phyloP scores from a whole-genome alignment of 2,113 vertebrate species.

The Delphinus delphis region DNA sequence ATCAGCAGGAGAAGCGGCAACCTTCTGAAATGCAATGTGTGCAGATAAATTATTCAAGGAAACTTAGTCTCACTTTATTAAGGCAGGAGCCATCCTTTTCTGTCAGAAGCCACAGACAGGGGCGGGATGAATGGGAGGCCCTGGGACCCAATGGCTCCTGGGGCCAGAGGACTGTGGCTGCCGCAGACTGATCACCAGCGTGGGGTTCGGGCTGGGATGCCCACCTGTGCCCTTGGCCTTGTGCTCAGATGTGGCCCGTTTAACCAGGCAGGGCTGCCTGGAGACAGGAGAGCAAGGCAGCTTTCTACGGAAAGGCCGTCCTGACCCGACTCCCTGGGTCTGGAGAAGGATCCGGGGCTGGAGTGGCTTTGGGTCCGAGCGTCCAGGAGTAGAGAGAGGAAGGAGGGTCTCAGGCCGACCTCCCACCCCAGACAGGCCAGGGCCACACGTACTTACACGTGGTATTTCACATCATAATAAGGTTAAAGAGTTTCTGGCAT shows the following conservation, averaged over 20 bases:
- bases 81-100: conserved; percentile 45
- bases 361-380: neutral
- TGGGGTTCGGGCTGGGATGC: neutral
- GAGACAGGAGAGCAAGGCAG: neutral
- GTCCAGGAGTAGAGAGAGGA: neutral
- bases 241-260: neutral
- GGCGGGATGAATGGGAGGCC: neutral
- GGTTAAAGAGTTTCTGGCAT: conserved; percentile 68
- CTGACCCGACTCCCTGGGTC: rapidly evolving
- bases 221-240: neutral
- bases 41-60: conserved; percentile 71
- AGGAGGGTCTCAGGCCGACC: rapidly evolving
- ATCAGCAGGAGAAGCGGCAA: conserved; percentile 48
- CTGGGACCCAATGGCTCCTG: neutral
- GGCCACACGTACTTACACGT: conserved; percentile 14
- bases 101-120: conserved; percentile 40
- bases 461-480: conserved; percentile 50
- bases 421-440: neutral
- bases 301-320: rapidly evolving
- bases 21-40: conserved; percentile 42
- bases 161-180: neutral
- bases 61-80: conserved; percentile 58
- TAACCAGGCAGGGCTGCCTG: rapidly evolving
- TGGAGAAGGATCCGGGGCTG: neutral
- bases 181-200: rapidly evolving